phyloP scores from a whole-genome alignment of 2,888 invertebrate genomes.

The Sicus ferrugineus region DNA sequence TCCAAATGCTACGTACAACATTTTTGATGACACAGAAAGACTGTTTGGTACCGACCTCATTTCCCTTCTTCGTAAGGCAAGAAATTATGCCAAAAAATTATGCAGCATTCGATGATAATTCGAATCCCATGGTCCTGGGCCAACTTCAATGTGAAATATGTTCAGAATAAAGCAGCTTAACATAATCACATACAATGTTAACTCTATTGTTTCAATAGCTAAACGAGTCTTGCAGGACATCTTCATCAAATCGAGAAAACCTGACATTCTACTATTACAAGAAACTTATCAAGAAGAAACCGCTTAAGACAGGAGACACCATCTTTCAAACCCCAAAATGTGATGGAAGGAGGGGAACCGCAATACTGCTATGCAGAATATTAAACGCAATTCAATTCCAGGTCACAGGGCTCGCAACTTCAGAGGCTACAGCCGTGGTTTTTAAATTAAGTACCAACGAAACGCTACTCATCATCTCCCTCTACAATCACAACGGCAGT shows the following conservation, averaged over 20 bases:
- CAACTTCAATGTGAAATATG: background rate
- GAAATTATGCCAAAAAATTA: background rate
- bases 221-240: background rate
- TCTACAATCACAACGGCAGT: background rate
- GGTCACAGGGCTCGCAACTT: background rate
- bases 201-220: background rate
- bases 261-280: conserved; percentile 2
- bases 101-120: background rate
- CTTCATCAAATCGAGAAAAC: background rate
- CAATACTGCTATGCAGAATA: background rate
- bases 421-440: background rate
- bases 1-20: no score
- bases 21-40: background rate
- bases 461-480: background rate
- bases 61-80: background rate
- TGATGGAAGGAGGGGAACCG: conserved; percentile 1
- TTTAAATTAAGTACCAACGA: background rate
- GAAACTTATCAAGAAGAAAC: background rate
- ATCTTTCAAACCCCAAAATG: background rate
- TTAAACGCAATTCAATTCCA: background rate
- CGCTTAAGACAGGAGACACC: background rate
- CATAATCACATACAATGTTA: background rate
- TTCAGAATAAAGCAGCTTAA: background rate
- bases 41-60: background rate
- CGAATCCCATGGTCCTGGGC: background rate